phyloP scores from a whole-genome alignment of 2,888 invertebrate species.

The Eupithecia tripunctaria region DNA sequence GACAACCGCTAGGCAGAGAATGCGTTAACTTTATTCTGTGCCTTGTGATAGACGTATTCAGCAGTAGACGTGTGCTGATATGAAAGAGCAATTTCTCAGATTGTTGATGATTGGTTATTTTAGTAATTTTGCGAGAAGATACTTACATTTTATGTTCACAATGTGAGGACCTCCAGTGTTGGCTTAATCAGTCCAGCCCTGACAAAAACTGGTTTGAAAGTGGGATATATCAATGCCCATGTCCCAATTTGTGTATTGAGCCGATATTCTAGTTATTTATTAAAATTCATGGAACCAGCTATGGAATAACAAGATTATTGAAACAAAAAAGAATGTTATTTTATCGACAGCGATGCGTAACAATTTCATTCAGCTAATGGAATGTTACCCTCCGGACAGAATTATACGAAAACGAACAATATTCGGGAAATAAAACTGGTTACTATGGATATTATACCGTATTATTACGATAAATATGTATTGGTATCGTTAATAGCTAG shows the following conservation, averaged over 20 bases:
- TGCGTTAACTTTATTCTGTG: too few relatives aligned
- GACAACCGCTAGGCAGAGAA: too few relatives aligned
- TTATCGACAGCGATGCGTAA: slow-evolving; percentile 15
- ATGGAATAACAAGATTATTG: slow-evolving; percentile 12
- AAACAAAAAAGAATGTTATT: slow-evolving; percentile 22
- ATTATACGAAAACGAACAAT: slow-evolving; percentile 23
- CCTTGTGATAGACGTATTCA: too few relatives aligned
- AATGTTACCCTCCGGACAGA: slow-evolving; percentile 26
- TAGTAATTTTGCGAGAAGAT: too few relatives aligned
- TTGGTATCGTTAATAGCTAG: slow-evolving; percentile 1
- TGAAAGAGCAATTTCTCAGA: too few relatives aligned
- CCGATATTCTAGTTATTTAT: neutral
- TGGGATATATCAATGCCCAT: neutral
- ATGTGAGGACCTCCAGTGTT: neutral
- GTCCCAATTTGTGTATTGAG: neutral
- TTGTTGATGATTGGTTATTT: too few relatives aligned
- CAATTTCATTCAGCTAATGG: slow-evolving; percentile 28
- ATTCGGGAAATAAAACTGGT: slow-evolving; percentile 10
- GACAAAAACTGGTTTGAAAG: neutral
- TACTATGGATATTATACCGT: slow-evolving; percentile 10
- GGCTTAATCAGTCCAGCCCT: neutral
- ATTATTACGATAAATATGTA: slow-evolving; percentile 12
- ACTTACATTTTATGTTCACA: too few relatives aligned
- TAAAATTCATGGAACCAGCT: slow-evolving; percentile 7
- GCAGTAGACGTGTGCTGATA: too few relatives aligned